A percentile compares a stretch with the other conserved stretches of the same genome.
These are phyloP conservation scores for Gadopsis marmoratus DNA, from an alignment of 2,797 vertebrate genomes.

Conservation along the genomic window DNA sequence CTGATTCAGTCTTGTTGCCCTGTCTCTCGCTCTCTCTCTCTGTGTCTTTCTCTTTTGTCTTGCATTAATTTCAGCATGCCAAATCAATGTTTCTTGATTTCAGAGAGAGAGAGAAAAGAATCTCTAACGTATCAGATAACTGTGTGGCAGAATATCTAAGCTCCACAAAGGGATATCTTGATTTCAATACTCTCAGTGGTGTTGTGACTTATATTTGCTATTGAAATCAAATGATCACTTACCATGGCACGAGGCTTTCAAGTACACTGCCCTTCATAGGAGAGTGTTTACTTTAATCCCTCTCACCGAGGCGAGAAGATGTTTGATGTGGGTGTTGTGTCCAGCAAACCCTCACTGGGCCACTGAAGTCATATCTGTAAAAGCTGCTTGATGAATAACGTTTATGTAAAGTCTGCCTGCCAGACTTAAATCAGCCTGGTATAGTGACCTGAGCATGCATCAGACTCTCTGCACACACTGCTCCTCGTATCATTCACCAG, in stretches of 20 bases:
- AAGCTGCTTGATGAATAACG: constrained; percentile 60
- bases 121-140: constrained; percentile 35
- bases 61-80: constrained; percentile 53
- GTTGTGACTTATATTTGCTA: constrained; percentile 45
- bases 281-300: constrained; percentile 50
- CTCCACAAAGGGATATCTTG: constrained; percentile 26
- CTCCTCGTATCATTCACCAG: constrained; percentile 35
- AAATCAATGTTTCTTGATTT: constrained; percentile 63
- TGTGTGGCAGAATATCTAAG: constrained; percentile 16
- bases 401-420: constrained; percentile 59
- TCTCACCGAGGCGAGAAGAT: constrained; percentile 31
- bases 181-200: constrained; percentile 35
- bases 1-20: constrained; percentile 61
- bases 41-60: constrained; percentile 34
- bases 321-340: constrained; percentile 63
- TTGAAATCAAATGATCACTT: constrained; percentile 48
- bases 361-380: constrained; percentile 64
- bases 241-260: constrained; percentile 24
- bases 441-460: constrained; percentile 46
- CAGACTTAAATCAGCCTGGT: constrained; percentile 43
- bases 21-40: constrained; percentile 47
- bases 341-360: constrained; percentile 47
- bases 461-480: constrained; percentile 18
- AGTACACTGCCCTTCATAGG: constrained; percentile 12
- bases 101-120: constrained; percentile 6